Evolutionary conservation across 2,888 invertebrate genomes (phyloP).

Genomic region (Thera britannica): DNA sequence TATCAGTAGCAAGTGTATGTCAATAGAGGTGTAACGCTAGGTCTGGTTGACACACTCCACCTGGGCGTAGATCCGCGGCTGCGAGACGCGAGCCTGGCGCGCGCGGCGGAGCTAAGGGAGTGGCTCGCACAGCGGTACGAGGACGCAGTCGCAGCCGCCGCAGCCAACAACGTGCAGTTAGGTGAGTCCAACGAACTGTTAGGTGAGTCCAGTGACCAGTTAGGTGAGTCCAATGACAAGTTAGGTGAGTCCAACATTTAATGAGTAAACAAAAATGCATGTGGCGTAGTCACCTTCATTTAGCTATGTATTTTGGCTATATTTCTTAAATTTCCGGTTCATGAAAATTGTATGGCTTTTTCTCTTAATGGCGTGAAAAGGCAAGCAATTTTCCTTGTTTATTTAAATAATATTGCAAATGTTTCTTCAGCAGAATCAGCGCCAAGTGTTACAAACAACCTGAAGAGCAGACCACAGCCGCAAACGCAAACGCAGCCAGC

Average conservation of each 20-base stretch:
- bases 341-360: no score
- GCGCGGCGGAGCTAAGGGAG: slow-evolving; percentile 88
- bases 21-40: slow-evolving; percentile 49
- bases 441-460: slow-evolving; percentile 71
- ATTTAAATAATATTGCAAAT: neutral
- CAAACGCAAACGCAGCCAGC: slow-evolving; percentile 35
- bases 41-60: slow-evolving; percentile 62
- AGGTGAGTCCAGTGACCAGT: neutral
- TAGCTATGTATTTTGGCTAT: no score
- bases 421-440: slow-evolving; percentile 58
- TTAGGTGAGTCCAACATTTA: neutral
- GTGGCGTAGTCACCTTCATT: no score
- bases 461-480: slow-evolving; percentile 70
- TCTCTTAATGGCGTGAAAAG: no score
- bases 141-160: slow-evolving; percentile 93
- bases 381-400: neutral
- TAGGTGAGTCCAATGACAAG: neutral
- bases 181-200: slow-evolving; percentile 52
- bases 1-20: slow-evolving; percentile 8
- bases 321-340: no score
- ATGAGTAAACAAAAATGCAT: no score
- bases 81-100: slow-evolving; percentile 88
- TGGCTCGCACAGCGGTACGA: slow-evolving; percentile 94
- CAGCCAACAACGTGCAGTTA: slow-evolving; percentile 59
- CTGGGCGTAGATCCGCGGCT: slow-evolving; percentile 90